Evolutionary conservation across 2,888 invertebrate genomes (phyloP).

Genomic region (Corbicula japonica): DNA sequence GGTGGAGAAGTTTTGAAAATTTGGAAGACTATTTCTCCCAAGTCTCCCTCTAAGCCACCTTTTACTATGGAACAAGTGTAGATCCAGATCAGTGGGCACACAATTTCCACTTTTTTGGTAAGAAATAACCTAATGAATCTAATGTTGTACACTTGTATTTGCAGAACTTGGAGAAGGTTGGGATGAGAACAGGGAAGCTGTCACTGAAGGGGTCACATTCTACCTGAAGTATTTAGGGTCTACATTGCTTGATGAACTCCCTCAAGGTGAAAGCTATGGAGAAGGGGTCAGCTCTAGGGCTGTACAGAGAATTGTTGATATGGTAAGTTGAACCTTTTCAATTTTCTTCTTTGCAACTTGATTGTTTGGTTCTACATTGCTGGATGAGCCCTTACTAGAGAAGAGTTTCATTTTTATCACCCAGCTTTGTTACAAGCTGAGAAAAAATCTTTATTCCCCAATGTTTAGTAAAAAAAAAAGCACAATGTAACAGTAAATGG

Average conservation of each 20-base stretch:
- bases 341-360: too few relatives aligned
- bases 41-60: not conserved
- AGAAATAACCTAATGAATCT: too few relatives aligned
- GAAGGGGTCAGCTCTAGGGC: constrained; percentile 88
- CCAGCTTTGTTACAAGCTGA: too few relatives aligned
- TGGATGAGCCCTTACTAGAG: too few relatives aligned
- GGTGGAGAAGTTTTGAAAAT: not conserved
- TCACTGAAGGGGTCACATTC: constrained; percentile 82
- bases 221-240: constrained; percentile 91
- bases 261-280: constrained; percentile 92
- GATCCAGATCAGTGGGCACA: not conserved
- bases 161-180: constrained; percentile 81
- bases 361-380: too few relatives aligned
- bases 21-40: not conserved
- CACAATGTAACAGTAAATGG: too few relatives aligned
- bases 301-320: constrained; percentile 92
- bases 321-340: constrained; percentile 88
- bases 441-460: too few relatives aligned
- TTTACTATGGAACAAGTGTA: not conserved
- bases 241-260: constrained; percentile 91
- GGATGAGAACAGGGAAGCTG: constrained; percentile 80
- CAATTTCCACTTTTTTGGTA: not conserved
- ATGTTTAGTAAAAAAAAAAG: too few relatives aligned
- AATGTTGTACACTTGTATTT: constrained; percentile 28
- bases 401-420: too few relatives aligned